Base-by-base conservation (phyloP, 1,140 invertebrate species). In the Drosophila orena region DNA sequence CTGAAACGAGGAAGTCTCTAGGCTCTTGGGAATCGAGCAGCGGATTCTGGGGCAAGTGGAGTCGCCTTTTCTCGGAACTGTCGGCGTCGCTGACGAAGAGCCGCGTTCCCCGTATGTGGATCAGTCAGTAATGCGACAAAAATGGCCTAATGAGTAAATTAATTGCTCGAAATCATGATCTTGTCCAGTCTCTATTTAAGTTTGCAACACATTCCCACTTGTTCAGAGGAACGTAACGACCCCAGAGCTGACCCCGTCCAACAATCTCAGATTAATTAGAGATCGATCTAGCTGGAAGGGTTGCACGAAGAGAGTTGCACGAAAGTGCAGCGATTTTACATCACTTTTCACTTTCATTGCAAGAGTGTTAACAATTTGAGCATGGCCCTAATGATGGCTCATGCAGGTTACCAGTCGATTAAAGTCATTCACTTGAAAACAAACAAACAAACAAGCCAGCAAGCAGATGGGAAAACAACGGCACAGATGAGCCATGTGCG, bases 371-470 rank as follows among this genome's bases (percentile, higher is more conserved):
- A 54, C 72, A 54, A 59, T 62, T 42, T 56, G 30, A 46, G 52
- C 20, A n/a, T 34, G 66, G 24, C 58, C 52, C 54, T 86, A 81
- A 86, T 85, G 81, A 86, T 60, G 72, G 59, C 49, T 7, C 47
- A 76, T 72, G 64, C 73, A 81, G 81, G 73, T 66, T 65, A 57
- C 55, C 69, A 66, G 77, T 73, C 81, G 81, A 84, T 84, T 84
- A 80, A 69, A 77, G 58, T 85, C 58, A 65, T 85, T 80, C 72
- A 79, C 35, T 57, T 17, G 27, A 46, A 75, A 54, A 52, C 47
- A 61, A 66, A 52, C 53, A 61, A 65, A 65, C 42, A 81, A 77
- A 61, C 37, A 54, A 74, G 55, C 42, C 76, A 77, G 57, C 37
- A 54, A 74, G 55, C 52, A 65, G 75, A 74, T 49, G 57, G 55